Evolutionary conservation across 1,140 invertebrate species (phyloP).

Genomic region (Heliconius congener): DNA sequence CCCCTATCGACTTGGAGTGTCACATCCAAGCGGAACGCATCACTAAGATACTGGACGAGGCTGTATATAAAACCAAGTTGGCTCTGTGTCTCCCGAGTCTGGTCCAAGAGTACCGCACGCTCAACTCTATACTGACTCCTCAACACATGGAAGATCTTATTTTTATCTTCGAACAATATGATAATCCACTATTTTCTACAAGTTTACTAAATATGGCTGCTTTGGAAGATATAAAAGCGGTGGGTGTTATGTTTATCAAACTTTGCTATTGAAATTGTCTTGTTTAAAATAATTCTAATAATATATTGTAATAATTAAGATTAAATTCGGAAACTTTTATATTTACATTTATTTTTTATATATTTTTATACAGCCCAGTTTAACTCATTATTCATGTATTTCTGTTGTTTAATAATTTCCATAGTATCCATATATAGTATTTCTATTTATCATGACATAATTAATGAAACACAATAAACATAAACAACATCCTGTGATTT

Average conservation of each 20-base stretch:
- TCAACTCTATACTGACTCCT: slow-evolving; percentile 52
- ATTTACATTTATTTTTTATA: no score
- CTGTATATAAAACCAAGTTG: slow-evolving; percentile 71
- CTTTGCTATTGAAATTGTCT: no score
- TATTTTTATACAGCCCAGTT: no score
- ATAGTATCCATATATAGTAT: not conserved
- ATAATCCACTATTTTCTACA: slow-evolving; percentile 65
- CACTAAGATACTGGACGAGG: slow-evolving; percentile 72
- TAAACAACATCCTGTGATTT: not conserved
- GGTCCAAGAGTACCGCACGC: slow-evolving; percentile 63
- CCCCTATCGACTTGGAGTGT: slow-evolving; percentile 76
- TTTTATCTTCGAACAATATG: slow-evolving; percentile 75
- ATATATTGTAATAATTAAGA: no score
- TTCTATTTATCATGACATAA: not conserved
- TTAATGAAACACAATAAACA: no score
- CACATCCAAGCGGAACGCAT: slow-evolving; percentile 77
- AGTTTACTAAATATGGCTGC: slow-evolving; percentile 67
- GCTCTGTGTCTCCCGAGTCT: slow-evolving; percentile 65
- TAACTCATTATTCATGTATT: no score
- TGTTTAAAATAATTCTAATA: not conserved
- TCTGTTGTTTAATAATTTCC: not conserved
- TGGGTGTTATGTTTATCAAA: slow-evolving; percentile 43
- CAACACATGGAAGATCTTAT: slow-evolving; percentile 70
- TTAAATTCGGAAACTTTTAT: no score
- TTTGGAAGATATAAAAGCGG: slow-evolving; percentile 68